Evolutionary conservation across 2,113 vertebrate species (phyloP), one percentile per base, ranked within the genome.

Genomic region (Glareola pratincola): DNA sequence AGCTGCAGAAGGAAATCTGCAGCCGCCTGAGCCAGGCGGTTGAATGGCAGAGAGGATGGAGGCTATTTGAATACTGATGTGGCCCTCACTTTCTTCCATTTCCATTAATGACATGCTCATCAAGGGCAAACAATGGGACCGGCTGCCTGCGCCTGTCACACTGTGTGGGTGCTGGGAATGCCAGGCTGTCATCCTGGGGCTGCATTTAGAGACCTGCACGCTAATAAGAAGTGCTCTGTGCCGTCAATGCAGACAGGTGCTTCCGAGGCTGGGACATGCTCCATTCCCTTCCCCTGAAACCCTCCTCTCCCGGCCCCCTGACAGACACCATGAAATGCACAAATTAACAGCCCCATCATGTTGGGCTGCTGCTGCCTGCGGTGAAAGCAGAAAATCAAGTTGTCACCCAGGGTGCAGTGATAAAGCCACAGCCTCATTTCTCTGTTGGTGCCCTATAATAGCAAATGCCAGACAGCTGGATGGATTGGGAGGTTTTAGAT

Each of bases 11-110:
- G 97, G 96, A 98, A 98, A 97, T 97, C 88, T 97, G 98, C 91
- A 84, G 97, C 98, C 88, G 97, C 97, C 98, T 96, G 98, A 97
- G 98, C 97, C 98, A 96, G 97, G 95, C 96, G 20, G 92, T 94
- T 98, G 98, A 98, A 98, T 97, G 98, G 98, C 98, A 98, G 98
- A 96, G 97, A 98, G 98, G 98, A 98, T 98, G 98, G 98, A 99
- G 98, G 98, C 98, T 99, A 99, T 99, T 99, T 99, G 99, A 99
- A 99, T 99, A 99, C 98, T 99, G 98, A 99, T 99, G 98, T 98
- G 98, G 98, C 98, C 98, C 98, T 98, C 98, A 98, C 98, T 99
- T 98, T 99, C 98, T 99, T 98, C 98, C 97, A 98, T 99, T 98
- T 98, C 98, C 98, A 98, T 98, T 99, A 99, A 98, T 98, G 98